These are phyloP conservation scores for Cryptops parisi DNA, from an alignment of 2,888 invertebrate species.

Conservation along the genomic window DNA sequence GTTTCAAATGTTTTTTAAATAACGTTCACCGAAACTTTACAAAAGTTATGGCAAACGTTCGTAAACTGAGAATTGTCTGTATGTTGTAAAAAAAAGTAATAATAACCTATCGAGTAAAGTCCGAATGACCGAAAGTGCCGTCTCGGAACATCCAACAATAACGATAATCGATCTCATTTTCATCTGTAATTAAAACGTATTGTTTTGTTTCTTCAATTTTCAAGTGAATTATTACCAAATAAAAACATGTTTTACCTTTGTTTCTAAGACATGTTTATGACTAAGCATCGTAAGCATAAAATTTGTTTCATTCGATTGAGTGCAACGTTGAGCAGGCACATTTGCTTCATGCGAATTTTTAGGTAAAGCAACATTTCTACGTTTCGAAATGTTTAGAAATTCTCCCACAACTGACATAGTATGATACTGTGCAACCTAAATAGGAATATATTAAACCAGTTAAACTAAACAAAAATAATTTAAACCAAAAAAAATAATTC, in stretches of 20 bases:
- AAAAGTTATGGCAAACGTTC: no score
- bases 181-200: not conserved
- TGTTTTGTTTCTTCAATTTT: no score
- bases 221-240: no score
- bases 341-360: not conserved
- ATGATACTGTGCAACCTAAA: not conserved
- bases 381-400: not conserved
- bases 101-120: conserved; percentile 7
- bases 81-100: no score
- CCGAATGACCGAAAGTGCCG: conserved; percentile 4
- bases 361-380: not conserved
- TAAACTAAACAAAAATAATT: not conserved
- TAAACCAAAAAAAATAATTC: not conserved
- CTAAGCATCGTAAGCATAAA: conserved; percentile 5
- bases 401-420: not conserved
- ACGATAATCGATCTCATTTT: conserved; percentile 6
- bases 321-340: not conserved
- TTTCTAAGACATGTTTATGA: conserved; percentile 9
- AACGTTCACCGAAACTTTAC: no score
- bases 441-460: no score
- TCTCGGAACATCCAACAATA: conserved; percentile 8
- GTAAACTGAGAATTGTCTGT: no score
- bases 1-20: no score
- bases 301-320: not conserved
- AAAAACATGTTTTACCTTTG: conserved; percentile 6